A percentile compares a stretch with the other conserved stretches of the same genome.
These are phyloP conservation scores for Nesometra sesokonis DNA, from an alignment of 35 echinoderm and acorn worm species.

Conservation along the genomic window DNA sequence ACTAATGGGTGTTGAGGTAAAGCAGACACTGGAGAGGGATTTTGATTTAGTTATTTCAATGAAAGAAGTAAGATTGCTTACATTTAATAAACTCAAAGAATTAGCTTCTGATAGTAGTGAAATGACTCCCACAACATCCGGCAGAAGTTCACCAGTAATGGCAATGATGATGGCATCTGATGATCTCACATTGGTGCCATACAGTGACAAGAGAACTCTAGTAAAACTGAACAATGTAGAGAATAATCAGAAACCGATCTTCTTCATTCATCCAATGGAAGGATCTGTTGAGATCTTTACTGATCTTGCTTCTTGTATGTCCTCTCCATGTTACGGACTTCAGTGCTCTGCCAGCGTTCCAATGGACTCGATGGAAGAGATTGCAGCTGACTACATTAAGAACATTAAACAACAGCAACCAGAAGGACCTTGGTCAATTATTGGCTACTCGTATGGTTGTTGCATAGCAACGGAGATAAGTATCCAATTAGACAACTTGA, in stretches of 20 bases:
- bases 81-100: constrained; percentile 60
- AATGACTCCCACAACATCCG: background rate
- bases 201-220: background rate
- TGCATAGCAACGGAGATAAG: constrained; percentile 63
- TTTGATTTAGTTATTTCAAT: constrained; percentile 54
- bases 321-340: constrained; percentile 47
- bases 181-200: background rate
- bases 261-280: constrained; percentile 72
- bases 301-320: constrained; percentile 21
- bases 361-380: constrained; percentile 21
- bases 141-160: background rate
- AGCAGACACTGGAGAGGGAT: constrained; percentile 77
- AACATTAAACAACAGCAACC: constrained; percentile 9
- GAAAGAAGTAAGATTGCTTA: constrained; percentile 56
- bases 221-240: background rate
- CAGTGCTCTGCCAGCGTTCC: constrained; percentile 41
- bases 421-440: constrained; percentile 24
- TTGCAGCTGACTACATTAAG: constrained; percentile 45
- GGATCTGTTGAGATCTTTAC: constrained; percentile 43
- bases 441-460: constrained; percentile 65
- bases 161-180: background rate
- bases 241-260: constrained; percentile 9
- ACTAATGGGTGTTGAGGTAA: constrained; percentile 78
- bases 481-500: constrained; percentile 10
- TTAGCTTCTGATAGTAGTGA: constrained; percentile 3